Evolutionary conservation across 2,888 invertebrate species (phyloP).

Genomic region (Nyleta sp.): DNA sequence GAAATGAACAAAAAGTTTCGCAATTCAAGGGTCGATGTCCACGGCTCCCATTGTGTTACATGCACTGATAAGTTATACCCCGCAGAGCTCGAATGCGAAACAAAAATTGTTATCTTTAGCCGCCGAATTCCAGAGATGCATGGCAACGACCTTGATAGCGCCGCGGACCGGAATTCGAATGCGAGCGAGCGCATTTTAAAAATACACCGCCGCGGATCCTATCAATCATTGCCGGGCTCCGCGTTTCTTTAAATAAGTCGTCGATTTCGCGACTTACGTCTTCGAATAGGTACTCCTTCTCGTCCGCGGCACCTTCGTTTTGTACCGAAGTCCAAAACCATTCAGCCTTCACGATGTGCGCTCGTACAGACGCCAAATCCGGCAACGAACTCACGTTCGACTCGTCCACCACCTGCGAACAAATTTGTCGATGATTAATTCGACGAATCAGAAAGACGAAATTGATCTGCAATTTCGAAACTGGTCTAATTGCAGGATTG

Average conservation of each 20-base stretch:
- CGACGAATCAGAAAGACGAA: neutral
- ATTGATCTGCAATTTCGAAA: neutral
- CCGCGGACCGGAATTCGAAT: neutral
- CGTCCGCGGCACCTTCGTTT: constrained; percentile 96
- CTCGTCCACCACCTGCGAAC: constrained; percentile 91
- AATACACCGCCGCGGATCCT: constrained; percentile 18
- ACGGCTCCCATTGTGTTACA: neutral
- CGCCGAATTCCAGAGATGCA: neutral
- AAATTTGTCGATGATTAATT: constrained; percentile 2
- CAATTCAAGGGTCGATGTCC: too few relatives aligned
- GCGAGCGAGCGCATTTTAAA: constrained; percentile 10
- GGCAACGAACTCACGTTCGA: constrained; percentile 88
- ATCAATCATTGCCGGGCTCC: constrained; percentile 28
- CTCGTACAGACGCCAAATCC: constrained; percentile 87
- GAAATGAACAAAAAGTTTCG: too few relatives aligned
- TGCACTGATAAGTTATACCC: neutral
- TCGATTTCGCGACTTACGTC: constrained; percentile 86
- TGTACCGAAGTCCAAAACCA: constrained; percentile 99
- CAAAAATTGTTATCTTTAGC: neutral
- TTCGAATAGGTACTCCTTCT: constrained; percentile 94
- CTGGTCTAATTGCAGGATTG: neutral
- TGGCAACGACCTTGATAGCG: constrained; percentile 20
- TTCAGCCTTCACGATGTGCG: constrained; percentile 93
- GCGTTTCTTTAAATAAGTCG: constrained; percentile 31
- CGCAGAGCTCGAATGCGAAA: neutral